A percentile compares a stretch with the other conserved stretches of the same genome.
Conservation (phyloP, 2,888 invertebrate species). For the Cosmia pyralina region DNA sequence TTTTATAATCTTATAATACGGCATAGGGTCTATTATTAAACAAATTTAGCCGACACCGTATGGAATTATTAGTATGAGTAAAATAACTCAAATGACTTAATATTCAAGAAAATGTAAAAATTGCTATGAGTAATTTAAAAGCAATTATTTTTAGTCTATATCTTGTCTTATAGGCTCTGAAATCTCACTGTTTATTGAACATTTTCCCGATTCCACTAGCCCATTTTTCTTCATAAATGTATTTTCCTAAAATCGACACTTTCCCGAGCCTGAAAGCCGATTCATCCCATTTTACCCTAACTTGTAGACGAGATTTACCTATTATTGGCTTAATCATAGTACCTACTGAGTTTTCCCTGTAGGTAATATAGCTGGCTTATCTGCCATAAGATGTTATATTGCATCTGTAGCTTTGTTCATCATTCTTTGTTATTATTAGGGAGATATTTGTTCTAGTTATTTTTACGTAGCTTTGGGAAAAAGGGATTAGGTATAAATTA, state of each 20-base stretch:
- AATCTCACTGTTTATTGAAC: slow-evolving; percentile 25
- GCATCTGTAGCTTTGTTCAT: slow-evolving; percentile 26
- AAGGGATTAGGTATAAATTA: not conserved
- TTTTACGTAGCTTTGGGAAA: slow-evolving; percentile 10
- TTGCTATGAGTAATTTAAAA: not conserved
- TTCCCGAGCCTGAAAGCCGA: slow-evolving; percentile 56
- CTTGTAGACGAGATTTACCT: slow-evolving; percentile 58
- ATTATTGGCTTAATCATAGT: slow-evolving; percentile 63
- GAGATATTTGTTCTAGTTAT: slow-evolving; percentile 24
- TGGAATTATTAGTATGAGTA: not conserved
- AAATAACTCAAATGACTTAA: not conserved
- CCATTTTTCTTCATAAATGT: slow-evolving; percentile 53
- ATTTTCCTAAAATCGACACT: slow-evolving; percentile 63
- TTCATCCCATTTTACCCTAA: slow-evolving; percentile 63
- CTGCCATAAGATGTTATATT: slow-evolving; percentile 33
- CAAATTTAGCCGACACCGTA: not conserved
- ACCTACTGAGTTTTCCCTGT: slow-evolving; percentile 33
- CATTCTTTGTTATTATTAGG: slow-evolving; percentile 18
- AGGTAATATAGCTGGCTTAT: slow-evolving; percentile 27
- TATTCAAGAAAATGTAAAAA: not conserved
- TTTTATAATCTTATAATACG: not conserved
- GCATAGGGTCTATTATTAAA: not conserved
- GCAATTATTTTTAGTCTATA: not conserved
- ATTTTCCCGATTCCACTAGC: slow-evolving; percentile 30
- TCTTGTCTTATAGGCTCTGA: not conserved